Base-by-base conservation (phyloP, 53 echinoderm and acorn worm genomes). In the Luidia sarsii region DNA sequence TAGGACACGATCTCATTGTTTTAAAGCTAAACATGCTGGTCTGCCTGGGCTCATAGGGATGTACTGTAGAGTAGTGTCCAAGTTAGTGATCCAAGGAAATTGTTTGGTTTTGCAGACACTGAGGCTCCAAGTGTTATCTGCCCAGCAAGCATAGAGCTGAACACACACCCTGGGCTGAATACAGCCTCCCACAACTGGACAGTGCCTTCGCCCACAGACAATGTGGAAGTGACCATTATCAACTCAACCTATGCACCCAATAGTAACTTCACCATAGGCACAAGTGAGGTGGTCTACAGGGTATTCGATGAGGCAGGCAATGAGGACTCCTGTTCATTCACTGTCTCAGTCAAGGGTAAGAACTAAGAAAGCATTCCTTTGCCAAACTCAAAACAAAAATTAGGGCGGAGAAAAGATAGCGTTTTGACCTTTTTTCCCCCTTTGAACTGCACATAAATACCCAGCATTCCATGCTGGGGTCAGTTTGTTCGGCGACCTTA, bases 311-410 rank as follows among this genome's bases (percentile, higher is more conserved):
- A 49, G 9, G 72, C 82, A 0, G 71, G 79, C 14, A 69, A 70
- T 18, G 39, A 64, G 0, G 39, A 65, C 2, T 55, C 48, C 2
- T 92, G 89, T 50, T 9, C 79, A 3, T 89, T 90, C 23, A 33
- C 32, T 43, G 48, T 92, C 7, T 82, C 59, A 39, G 82, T 89
- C 4, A 27, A 67, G 29, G 61, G 89, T 89, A 28, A 81, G 88
- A 24, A 36, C 9, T n/a, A 56, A n/a, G n/a, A n/a, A n/a, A n/a
- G n/a, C n/a, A n/a, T n/a, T n/a, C n/a, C n/a, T n/a, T 20, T 4
- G 34, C 36, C 16, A 13, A 66, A 25, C 13, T 15, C 13, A 34
- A 32, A 22, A 22, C 24, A 7, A 53, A 20, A n/a, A 22, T 53
- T 53, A 7, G 24, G 54, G 7, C 24, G 54, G 1, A 53, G 24